Evolutionary conservation across 2,113 vertebrate species (phyloP), one percentile per base, ranked within the genome.

Genomic region (Euleptes europaea): DNA sequence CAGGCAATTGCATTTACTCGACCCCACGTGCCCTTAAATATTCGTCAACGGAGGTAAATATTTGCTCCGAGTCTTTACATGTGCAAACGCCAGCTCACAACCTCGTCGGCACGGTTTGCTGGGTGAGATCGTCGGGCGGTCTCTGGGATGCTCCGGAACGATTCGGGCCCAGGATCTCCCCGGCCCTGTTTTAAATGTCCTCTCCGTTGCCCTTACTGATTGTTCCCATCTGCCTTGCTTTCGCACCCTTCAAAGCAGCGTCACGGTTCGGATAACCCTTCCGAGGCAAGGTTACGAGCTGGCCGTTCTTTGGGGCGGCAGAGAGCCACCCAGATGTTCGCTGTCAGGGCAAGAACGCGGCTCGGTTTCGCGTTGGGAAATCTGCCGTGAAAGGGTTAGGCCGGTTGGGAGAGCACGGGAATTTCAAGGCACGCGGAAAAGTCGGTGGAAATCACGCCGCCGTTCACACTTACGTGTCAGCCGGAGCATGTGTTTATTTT

Each of bases 351-450:
- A 5, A 74, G 79, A 71, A 0, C 42, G 74, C 83, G 40, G 21
- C 38, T 78, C 0, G 0, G 0, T 38, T 85, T 44, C 49, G 0
- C 12, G 28, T 65, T 4, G 0, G 0, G 66, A 12, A 51, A 26
- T 31, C 31, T 11, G 80, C 14, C 26, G 0, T 0, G 0, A 31
- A 76, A 4, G 0, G 19, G 66, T 60, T 0, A 28, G 0, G 17
- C 71, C 40, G 14, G 60, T 14, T 42, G 47, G 17, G 0, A 2
- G 12, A 1, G 2, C 21, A 5, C 9, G 11, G 6, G 1, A 0
- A 28, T 90, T 57, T 70, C 33, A 38, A 51, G 0, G 0, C 60
- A 17, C 76, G 60, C 5, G 0, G 66, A 74, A 85, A 91, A 38
- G 69, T 10, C 1, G 0, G 4, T 13, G 80, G 4, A 49, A 70